phyloP scores from a whole-genome alignment of 2,113 vertebrate genomes.

The Gnathonemus longibarbis region DNA sequence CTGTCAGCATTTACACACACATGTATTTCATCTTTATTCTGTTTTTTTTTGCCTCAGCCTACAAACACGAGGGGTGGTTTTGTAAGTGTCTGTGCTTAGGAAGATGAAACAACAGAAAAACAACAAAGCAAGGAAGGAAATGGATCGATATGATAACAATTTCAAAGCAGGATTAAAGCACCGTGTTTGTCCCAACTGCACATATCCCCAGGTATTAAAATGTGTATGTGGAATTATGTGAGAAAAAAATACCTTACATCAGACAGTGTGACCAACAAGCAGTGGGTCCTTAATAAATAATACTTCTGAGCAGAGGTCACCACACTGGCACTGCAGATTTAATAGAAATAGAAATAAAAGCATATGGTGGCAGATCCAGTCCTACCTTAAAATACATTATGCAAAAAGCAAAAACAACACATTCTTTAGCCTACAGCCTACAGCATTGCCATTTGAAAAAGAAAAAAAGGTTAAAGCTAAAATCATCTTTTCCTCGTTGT shows the following conservation, averaged over 20 bases:
- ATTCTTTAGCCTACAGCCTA: neutral
- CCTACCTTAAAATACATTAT: neutral
- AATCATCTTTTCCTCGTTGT: neutral
- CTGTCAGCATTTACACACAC: slow-evolving; percentile 56
- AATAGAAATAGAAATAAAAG: neutral
- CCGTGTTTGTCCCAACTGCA: slow-evolving; percentile 8
- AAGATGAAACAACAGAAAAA: neutral
- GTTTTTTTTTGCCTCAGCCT: slow-evolving; percentile 49
- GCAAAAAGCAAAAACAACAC: neutral
- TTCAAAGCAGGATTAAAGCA: neutral
- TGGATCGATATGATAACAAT: slow-evolving; percentile 24
- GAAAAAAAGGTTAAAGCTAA: neutral
- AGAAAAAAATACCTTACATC: neutral
- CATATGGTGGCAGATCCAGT: neutral
- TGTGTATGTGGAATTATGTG: neutral
- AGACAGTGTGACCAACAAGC: neutral
- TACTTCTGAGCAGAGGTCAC: neutral
- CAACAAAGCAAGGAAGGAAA: neutral
- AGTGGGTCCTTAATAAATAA: neutral
- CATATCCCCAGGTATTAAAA: neutral
- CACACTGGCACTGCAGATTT: neutral
- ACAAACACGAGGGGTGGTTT: slow-evolving; percentile 50
- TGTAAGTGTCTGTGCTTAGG: slow-evolving; percentile 21
- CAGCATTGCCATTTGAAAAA: neutral
- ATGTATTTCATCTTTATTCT: slow-evolving; percentile 68